phyloP scores from a whole-genome alignment of 2,113 vertebrate species.

The Semnornis frantzii region DNA sequence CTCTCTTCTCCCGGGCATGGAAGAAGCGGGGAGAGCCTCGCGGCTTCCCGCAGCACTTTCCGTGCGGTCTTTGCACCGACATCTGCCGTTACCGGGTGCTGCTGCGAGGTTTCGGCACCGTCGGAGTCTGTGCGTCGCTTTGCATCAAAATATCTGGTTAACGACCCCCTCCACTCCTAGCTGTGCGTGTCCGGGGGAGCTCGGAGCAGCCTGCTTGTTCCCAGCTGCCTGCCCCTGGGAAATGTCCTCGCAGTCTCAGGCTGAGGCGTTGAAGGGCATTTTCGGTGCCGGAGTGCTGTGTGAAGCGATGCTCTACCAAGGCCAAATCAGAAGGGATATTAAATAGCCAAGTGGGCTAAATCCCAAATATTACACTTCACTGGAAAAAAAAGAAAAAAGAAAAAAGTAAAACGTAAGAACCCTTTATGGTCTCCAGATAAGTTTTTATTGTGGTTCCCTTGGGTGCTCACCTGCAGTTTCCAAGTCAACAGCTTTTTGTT shows the following conservation, averaged over 20 bases:
- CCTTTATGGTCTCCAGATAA: background rate
- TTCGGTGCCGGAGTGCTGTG: background rate
- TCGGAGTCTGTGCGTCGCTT: background rate
- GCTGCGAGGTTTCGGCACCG: background rate
- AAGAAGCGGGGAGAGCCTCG: too few species aligned
- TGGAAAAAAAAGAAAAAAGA: too few species aligned
- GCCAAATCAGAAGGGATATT: background rate
- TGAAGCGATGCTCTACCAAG: background rate
- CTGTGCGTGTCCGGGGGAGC: too few species aligned
- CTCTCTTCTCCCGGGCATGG: background rate
- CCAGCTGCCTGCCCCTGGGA: background rate
- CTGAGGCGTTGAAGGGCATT: background rate
- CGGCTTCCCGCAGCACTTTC: background rate
- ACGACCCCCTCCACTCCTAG: background rate
- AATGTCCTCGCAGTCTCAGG: background rate
- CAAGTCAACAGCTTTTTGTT: background rate
- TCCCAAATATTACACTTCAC: background rate
- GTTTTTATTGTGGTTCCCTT: background rate
- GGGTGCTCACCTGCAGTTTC: conserved; percentile 7
- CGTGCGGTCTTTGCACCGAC: background rate
- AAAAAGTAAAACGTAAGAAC: background rate
- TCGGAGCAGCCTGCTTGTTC: background rate
- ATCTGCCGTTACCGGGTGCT: background rate
- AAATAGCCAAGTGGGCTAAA: background rate
- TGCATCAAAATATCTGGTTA: background rate